Percentiles rank a stretch among this genome's conserved stretches.
Conservation (phyloP, 2,888 invertebrate genomes). For the Thalpophila matura region DNA sequence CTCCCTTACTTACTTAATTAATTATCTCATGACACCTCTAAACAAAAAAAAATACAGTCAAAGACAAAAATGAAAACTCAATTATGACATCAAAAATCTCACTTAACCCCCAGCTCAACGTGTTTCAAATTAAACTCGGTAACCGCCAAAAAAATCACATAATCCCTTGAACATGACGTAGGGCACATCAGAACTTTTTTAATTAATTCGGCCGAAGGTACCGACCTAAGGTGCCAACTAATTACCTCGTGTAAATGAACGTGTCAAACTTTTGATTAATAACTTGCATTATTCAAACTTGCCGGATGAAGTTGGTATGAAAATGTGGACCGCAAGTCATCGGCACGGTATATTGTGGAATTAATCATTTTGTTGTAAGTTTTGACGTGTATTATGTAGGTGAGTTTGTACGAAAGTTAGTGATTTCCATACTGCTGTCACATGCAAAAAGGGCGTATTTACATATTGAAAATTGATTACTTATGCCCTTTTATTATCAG, state of each 20-base stretch:
- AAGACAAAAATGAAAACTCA: conserved; percentile 49
- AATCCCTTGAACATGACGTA: conserved; percentile 41
- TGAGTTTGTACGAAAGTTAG: not conserved
- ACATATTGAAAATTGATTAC: too few relatives aligned
- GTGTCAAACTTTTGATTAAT: conserved; percentile 66
- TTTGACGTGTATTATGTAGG: conserved; percentile 18
- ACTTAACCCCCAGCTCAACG: conserved; percentile 33
- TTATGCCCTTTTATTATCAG: too few relatives aligned
- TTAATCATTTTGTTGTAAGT: conserved; percentile 53
- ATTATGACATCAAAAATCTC: conserved; percentile 40
- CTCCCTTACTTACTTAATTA: not conserved
- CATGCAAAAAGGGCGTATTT: too few relatives aligned
- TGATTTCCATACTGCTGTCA: too few relatives aligned
- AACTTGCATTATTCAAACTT: conserved; percentile 65
- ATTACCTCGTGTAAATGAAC: conserved; percentile 72
- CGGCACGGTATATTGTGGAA: conserved; percentile 37
- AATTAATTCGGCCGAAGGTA: conserved; percentile 70
- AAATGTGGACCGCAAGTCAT: conserved; percentile 51
- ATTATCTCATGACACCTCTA: conserved; percentile 20
- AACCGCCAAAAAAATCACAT: conserved; percentile 46
- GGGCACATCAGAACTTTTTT: conserved; percentile 69
- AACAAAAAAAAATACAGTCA: conserved; percentile 15
- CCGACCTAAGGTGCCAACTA: conserved; percentile 66
- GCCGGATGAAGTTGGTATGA: conserved; percentile 37
- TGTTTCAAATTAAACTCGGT: conserved; percentile 51